Evolutionary conservation across 2,797 vertebrate species (phyloP).

Genomic region (Xyrichtys novacula): DNA sequence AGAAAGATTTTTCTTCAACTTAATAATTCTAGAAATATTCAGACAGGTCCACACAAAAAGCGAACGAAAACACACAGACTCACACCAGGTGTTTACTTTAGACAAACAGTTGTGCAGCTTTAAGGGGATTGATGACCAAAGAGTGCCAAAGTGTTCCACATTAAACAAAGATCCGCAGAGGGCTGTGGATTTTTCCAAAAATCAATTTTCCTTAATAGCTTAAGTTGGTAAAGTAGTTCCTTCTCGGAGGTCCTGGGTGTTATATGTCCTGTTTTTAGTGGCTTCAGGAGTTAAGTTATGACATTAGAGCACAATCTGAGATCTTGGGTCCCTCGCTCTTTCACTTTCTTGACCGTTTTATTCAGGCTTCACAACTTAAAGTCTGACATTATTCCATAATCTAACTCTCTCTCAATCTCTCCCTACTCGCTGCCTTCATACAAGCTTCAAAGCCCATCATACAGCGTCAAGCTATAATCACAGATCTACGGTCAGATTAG

Average conservation of each 20-base stretch:
- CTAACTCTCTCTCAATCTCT: constrained; percentile 53
- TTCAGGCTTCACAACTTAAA: constrained; percentile 66
- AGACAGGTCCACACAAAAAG: constrained; percentile 22
- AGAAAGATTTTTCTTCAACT: constrained; percentile 9
- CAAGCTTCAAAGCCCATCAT: constrained; percentile 74
- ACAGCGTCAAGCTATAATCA: constrained; percentile 73
- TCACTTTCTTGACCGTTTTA: constrained; percentile 73
- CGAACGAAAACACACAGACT: constrained; percentile 8
- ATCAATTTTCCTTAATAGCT: constrained; percentile 37
- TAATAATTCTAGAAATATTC: constrained; percentile 17
- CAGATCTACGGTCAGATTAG: constrained; percentile 80
- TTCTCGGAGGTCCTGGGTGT: constrained; percentile 34
- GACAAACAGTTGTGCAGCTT: constrained; percentile 29
- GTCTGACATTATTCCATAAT: constrained; percentile 75
- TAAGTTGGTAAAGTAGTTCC: constrained; percentile 19
- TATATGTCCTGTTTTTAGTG: constrained; percentile 53
- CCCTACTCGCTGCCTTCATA: constrained; percentile 49
- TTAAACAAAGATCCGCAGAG: constrained; percentile 30
- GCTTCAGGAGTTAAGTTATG: constrained; percentile 59
- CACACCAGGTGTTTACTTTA: constrained; percentile 21
- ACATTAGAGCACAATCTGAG: constrained; percentile 61
- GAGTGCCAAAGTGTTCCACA: constrained; percentile 37
- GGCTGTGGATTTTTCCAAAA: constrained; percentile 37
- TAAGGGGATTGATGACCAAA: constrained; percentile 41
- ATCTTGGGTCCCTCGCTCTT: constrained; percentile 51